Conservation (phyloP, 2,888 invertebrate genomes). For the Steinernema hermaphroditum region DNA sequence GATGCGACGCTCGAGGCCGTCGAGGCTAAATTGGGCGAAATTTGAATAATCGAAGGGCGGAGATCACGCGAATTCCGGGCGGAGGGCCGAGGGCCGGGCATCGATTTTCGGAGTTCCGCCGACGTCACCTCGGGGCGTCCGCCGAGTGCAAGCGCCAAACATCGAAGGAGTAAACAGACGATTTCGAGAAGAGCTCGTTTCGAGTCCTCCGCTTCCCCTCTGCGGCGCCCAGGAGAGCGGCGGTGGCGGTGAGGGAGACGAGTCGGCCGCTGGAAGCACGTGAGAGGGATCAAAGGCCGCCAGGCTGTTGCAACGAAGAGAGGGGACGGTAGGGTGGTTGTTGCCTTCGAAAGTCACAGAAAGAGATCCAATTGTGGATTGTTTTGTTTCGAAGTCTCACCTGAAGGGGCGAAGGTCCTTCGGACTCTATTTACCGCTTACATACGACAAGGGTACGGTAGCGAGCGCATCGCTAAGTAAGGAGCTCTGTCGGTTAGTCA, state of each 20-base stretch:
- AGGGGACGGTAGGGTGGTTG: too few relatives aligned
- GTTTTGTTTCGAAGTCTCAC: too few relatives aligned
- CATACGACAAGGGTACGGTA: too few relatives aligned
- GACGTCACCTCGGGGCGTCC: neutral
- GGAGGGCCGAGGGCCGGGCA: neutral
- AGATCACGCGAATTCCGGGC: too few relatives aligned
- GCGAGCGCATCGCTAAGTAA: too few relatives aligned
- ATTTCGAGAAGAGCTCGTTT: neutral
- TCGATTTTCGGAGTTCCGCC: neutral
- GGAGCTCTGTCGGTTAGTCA: too few relatives aligned
- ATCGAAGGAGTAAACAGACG: conserved; percentile 17
- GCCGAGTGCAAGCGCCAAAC: conserved; percentile 28
- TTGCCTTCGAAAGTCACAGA: too few relatives aligned
- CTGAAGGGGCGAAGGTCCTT: too few relatives aligned
- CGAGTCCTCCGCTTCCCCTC: neutral
- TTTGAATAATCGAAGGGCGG: conserved; percentile 28
- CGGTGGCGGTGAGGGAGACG: too few relatives aligned
- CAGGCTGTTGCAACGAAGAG: too few relatives aligned
- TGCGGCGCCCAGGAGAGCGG: neutral
- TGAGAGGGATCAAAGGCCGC: conserved; percentile 19
- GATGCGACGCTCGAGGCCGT: neutral
- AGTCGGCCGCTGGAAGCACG: neutral
- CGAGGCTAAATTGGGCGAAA: neutral
- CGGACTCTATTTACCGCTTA: too few relatives aligned
- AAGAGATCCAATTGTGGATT: too few relatives aligned